These are phyloP conservation scores for Xestia ashworthii DNA, from an alignment of 2,888 invertebrate species.

Conservation along the genomic window DNA sequence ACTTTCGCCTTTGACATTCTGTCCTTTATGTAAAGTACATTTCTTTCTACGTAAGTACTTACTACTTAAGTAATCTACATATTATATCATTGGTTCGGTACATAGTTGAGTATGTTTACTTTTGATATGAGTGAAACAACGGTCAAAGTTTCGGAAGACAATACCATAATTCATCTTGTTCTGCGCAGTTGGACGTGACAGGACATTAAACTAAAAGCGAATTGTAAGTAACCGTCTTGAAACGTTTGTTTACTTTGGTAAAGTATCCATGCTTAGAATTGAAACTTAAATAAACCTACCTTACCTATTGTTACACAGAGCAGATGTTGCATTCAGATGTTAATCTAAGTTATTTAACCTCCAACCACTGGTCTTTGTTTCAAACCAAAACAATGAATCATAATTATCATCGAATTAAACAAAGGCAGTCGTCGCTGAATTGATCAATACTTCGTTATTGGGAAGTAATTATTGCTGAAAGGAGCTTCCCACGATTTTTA, in stretches of 20 bases:
- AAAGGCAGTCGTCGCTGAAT: constrained; percentile 34
- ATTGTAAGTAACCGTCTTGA: constrained; percentile 8
- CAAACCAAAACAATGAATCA: constrained; percentile 50
- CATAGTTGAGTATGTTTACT: constrained; percentile 26
- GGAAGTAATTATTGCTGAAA: constrained; percentile 38
- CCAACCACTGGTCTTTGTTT: constrained; percentile 38
- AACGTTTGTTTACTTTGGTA: not conserved
- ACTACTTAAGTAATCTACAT: constrained; percentile 56
- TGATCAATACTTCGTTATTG: constrained; percentile 49
- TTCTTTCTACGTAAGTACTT: constrained; percentile 45
- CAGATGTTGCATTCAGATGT: constrained; percentile 6
- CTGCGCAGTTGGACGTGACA: constrained; percentile 44
- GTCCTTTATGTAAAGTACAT: constrained; percentile 47
- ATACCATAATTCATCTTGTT: constrained; percentile 52
- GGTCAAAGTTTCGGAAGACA: constrained; percentile 45
- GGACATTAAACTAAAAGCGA: constrained; percentile 35
- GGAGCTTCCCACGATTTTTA: constrained; percentile 23
- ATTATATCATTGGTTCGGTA: constrained; percentile 46
- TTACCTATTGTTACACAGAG: not conserved
- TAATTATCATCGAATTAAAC: constrained; percentile 38
- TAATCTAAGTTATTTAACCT: constrained; percentile 13
- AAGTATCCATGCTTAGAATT: not conserved
- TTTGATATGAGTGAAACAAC: constrained; percentile 43
- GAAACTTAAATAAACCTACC: not conserved
- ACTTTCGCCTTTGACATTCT: constrained; percentile 67